Conservation (phyloP, 2,113 vertebrate species). For the Neolamprologus sp. region DNA sequence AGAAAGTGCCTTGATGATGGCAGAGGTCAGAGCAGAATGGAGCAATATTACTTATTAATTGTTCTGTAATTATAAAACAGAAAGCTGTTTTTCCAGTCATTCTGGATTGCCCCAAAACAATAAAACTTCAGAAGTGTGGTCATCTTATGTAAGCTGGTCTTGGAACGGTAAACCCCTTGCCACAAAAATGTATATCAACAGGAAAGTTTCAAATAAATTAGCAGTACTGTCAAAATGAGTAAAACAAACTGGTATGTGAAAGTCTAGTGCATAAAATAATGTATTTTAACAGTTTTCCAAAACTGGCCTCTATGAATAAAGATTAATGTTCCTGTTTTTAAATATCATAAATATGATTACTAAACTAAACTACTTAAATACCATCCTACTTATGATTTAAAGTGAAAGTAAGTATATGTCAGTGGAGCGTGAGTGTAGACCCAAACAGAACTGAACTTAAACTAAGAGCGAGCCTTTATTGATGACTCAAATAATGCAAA, state of each 20-base stretch:
- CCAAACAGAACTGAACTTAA: neutral
- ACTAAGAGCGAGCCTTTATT: neutral
- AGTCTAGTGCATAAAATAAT: neutral
- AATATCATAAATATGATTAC: neutral
- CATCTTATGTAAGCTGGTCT: neutral
- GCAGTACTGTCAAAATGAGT: neutral
- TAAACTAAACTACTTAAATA: neutral
- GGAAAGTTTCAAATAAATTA: neutral
- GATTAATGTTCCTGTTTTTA: rapidly evolving
- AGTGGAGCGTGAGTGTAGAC: rapidly evolving
- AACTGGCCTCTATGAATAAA: rapidly evolving
- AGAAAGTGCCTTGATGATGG: neutral
- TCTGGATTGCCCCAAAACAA: neutral
- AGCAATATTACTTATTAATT: neutral
- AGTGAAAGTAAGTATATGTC: neutral
- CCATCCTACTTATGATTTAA: neutral
- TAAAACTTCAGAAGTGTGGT: neutral
- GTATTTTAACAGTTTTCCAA: rapidly evolving
- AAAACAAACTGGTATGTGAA: neutral
- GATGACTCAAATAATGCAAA: neutral
- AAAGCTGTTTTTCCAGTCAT: neutral
- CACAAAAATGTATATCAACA: neutral
- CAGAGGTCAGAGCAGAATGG: neutral
- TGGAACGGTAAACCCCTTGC: neutral
- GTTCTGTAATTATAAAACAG: neutral